Percentiles rank a stretch among this genome's conserved stretches.
Conservation (phyloP, 2,797 vertebrate species). For the Premnoplex brunnescens region DNA sequence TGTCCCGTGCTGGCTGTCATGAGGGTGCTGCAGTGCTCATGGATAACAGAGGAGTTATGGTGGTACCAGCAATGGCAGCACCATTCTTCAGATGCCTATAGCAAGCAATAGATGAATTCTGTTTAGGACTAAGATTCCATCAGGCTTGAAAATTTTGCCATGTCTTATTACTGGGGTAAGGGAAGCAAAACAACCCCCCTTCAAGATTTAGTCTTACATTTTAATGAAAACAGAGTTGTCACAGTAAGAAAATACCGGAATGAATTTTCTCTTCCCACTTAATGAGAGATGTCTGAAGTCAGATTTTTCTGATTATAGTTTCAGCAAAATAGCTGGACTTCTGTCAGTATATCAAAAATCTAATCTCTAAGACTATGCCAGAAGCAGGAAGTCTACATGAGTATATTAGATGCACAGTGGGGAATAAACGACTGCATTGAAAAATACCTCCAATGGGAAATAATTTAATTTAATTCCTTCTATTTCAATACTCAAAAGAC, state of each 20-base stretch:
- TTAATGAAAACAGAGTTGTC: not conserved
- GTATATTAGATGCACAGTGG: not conserved
- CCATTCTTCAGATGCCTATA: accelerated
- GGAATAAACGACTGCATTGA: not conserved
- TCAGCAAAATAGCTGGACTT: not conserved
- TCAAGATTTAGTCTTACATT: not conserved
- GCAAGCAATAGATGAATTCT: not conserved
- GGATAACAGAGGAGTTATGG: not conserved
- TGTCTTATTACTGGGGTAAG: not conserved
- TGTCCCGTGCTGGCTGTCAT: accelerated
- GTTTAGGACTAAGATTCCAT: not conserved
- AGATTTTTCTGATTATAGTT: not conserved
- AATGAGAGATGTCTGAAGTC: not conserved
- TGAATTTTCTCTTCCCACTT: not conserved
- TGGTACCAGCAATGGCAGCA: not conserved
- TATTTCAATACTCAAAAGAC: not conserved
- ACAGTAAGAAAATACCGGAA: not conserved
- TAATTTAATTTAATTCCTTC: not conserved
- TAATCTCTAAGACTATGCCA: not conserved
- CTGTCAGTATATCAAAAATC: not conserved
- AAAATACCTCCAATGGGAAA: not conserved
- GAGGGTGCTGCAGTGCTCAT: accelerated
- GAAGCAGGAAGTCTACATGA: not conserved
- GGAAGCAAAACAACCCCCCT: not conserved
- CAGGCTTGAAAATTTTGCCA: not conserved